A percentile compares a stretch with the other conserved stretches of the same genome.
These are phyloP conservation scores for Sarotherodon lohbergeri DNA, from an alignment of 2,113 vertebrate species.

Conservation along the genomic window DNA sequence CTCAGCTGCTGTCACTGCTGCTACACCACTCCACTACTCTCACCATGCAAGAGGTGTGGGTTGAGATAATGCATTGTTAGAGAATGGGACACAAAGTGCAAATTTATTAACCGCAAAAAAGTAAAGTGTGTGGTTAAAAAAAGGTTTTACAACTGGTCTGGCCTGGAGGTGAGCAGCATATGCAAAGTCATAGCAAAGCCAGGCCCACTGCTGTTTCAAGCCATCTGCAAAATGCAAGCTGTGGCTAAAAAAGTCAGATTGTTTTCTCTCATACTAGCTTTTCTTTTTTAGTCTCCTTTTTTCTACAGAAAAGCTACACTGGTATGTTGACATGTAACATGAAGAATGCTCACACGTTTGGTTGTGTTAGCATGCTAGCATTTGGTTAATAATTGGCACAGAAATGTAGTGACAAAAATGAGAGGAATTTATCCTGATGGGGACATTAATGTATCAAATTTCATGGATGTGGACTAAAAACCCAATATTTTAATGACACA, in stretches of 20 bases:
- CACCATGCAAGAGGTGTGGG: background rate
- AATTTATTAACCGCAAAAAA: background rate
- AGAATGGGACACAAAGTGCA: background rate
- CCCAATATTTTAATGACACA: background rate
- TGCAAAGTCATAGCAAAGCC: background rate
- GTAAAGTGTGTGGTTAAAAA: background rate
- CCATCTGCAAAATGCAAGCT: background rate
- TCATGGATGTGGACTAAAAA: background rate
- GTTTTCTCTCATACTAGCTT: background rate
- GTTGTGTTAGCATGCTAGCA: background rate
- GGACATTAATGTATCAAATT: background rate
- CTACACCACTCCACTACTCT: background rate
- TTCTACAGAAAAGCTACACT: background rate
- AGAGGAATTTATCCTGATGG: background rate
- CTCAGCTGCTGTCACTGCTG: conserved; percentile 1
- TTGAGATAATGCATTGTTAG: background rate
- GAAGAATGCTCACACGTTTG: background rate
- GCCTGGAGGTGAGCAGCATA: background rate
- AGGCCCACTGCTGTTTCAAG: background rate
- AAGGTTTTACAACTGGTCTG: background rate
- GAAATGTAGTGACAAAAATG: background rate
- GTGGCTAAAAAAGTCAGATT: background rate
- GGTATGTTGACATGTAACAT: background rate
- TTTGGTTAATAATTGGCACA: background rate
- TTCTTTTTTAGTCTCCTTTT: background rate